These are phyloP conservation scores for Metellina segmentata DNA, from an alignment of 2,888 invertebrate species.

Conservation along the genomic window DNA sequence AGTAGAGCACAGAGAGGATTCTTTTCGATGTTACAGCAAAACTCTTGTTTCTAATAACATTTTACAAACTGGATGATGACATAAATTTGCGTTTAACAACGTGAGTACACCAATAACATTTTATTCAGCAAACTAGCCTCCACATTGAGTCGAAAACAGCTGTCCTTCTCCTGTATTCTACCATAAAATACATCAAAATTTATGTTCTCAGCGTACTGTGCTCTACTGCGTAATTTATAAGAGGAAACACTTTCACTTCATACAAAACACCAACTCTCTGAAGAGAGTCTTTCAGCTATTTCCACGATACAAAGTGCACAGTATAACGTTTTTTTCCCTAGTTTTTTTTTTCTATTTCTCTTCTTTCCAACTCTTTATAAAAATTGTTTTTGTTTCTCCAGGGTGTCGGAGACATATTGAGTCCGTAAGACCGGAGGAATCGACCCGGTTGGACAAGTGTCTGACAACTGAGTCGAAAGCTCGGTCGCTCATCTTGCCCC, in stretches of 20 bases:
- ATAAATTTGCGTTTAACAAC: conserved; percentile 10
- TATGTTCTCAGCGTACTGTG: neutral
- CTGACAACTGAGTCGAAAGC: conserved; percentile 55
- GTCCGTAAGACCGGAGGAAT: conserved; percentile 19
- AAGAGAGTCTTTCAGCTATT: conserved; percentile 24
- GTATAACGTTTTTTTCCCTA: conserved; percentile 47
- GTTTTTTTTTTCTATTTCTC: conserved; percentile 15
- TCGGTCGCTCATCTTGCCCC: conserved; percentile 17
- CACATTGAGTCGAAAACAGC: neutral
- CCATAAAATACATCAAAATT: neutral
- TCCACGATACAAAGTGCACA: conserved; percentile 66
- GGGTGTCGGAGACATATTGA: conserved; percentile 21
- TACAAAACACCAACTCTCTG: conserved; percentile 31
- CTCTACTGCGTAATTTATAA: conserved; percentile 25
- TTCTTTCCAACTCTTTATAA: conserved; percentile 4
- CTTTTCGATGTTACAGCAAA: neutral
- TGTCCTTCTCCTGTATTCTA: neutral
- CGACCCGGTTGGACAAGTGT: conserved; percentile 41
- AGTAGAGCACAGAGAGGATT: conserved; percentile 16
- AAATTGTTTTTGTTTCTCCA: conserved; percentile 2
- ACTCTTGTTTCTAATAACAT: neutral
- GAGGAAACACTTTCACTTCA: conserved; percentile 12
- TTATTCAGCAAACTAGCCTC: conserved; percentile 4
- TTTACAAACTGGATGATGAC: neutral
- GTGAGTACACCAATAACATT: conserved; percentile 17